A percentile compares a stretch with the other conserved stretches of the same genome.
phyloP scores from a whole-genome alignment of 1,140 invertebrate species.

The Rhagoletis pomonella region DNA sequence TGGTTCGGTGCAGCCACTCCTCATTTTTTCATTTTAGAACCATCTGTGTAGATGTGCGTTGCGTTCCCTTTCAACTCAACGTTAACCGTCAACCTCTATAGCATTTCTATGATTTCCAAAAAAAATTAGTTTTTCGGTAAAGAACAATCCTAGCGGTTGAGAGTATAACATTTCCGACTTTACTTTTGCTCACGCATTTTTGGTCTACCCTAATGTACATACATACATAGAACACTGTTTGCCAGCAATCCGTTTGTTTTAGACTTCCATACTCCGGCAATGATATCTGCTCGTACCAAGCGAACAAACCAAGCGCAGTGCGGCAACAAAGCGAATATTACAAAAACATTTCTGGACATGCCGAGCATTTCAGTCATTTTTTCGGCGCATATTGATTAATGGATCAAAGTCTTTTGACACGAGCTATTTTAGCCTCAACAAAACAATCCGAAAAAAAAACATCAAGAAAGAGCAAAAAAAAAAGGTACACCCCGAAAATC shows the following conservation, averaged over 20 bases:
- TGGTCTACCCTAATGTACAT: too few relatives aligned
- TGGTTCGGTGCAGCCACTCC: too few relatives aligned
- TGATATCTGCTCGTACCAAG: background rate
- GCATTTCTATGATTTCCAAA: too few relatives aligned
- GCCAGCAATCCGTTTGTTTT: constrained; percentile 41
- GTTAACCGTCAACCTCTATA: too few relatives aligned
- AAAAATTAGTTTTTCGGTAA: too few relatives aligned
- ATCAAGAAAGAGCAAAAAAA: constrained; percentile 1
- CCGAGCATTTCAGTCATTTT: constrained; percentile 29
- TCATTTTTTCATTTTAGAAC: too few relatives aligned
- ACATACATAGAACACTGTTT: constrained; percentile 9
- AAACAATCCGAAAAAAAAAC: constrained; percentile 22
- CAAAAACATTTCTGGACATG: background rate
- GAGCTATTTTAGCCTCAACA: constrained; percentile 68
- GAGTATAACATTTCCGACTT: too few relatives aligned
- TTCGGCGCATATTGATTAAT: constrained; percentile 71
- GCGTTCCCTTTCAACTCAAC: too few relatives aligned
- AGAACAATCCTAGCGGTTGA: too few relatives aligned
- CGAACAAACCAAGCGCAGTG: background rate
- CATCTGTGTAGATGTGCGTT: too few relatives aligned
- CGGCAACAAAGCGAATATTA: constrained; percentile 13
- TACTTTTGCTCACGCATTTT: too few relatives aligned
- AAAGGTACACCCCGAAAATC: background rate
- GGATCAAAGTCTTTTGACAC: constrained; percentile 74
- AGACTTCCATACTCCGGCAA: too few relatives aligned